These are phyloP conservation scores for Aurelia sp. DNA, from an alignment of 30 jellyfish, hydroid and myxozoan genomes.

Conservation along the genomic window DNA sequence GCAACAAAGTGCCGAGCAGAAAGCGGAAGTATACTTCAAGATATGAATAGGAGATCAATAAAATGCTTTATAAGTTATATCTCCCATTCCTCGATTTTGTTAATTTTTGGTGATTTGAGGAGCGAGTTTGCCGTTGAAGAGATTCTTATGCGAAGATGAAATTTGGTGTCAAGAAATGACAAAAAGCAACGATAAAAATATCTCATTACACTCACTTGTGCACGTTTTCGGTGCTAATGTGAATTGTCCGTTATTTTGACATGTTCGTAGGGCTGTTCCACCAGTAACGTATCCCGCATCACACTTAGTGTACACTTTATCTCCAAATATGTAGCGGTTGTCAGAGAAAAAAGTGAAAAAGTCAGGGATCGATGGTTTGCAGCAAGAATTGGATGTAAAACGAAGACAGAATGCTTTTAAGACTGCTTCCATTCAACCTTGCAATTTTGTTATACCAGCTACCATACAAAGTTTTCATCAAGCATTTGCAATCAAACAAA, in stretches of 20 bases:
- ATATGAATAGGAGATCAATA: too few relatives aligned
- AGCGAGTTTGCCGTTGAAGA: too few relatives aligned
- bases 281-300: constrained; percentile 74
- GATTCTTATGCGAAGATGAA: too few relatives aligned
- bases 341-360: constrained; percentile 65
- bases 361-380: constrained; percentile 86
- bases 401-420: neutral
- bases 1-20: too few relatives aligned
- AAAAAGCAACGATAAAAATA: neutral
- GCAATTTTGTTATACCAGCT: too few relatives aligned
- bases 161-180: neutral
- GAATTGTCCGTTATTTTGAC: constrained; percentile 77
- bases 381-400: constrained; percentile 81
- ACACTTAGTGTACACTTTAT: constrained; percentile 77
- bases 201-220: constrained; percentile 68
- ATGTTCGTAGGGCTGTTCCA: constrained; percentile 75
- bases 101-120: too few relatives aligned
- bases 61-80: too few relatives aligned
- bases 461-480: neutral
- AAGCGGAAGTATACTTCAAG: too few relatives aligned
- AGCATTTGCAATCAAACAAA: neutral
- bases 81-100: too few relatives aligned
- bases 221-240: constrained; percentile 81
- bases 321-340: constrained; percentile 62
- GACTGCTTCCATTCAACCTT: too few relatives aligned